Evolutionary conservation across 2,113 vertebrate genomes (phyloP), one percentile per base, ranked within the genome.

Genomic region (Scomber colias): DNA sequence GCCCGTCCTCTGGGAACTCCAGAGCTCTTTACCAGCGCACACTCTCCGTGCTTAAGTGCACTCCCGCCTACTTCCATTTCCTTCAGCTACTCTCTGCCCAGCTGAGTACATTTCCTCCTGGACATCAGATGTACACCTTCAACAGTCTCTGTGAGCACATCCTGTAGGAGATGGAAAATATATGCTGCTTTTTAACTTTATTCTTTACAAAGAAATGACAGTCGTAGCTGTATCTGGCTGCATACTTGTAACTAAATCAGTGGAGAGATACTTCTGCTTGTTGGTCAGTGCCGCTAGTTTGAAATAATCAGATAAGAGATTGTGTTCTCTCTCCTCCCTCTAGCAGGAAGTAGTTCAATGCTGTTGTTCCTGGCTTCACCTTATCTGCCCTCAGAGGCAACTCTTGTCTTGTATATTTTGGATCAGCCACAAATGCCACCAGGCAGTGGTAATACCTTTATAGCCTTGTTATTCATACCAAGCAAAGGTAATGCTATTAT

Each of bases 341-440:
- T 17, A 27, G 16, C 84, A 87, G 84, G 87, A 91, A 86, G 62
- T 73, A 21, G 56, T 60, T 83, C 51, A 66, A 13, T 81, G 15
- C 30, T 51, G 66, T 56, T 71, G 75, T 50, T 79, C 3, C 71
- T 69, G 49, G 35, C 67, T 75, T 74, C 60, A 70, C 40, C 75
- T 35, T 11, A 75, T 54, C 70, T 74, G 13, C n/a, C 53, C 73
- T 62, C 61, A 75, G 30, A 80, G 50, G 64, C 24, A 16, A 55
- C 31, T 31, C 16, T 51, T 56, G 35, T 49, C 16, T 51, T 84
- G 62, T 75, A 24, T 86, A 31, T 85, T 85, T 91, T 88, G 78
- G 85, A 81, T 46, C 16, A 45, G 62, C n/a, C 63, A 35, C 30
- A 76, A 87, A 89, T 84, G 31, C 61, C 73, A 80, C 30, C 19